phyloP scores from a whole-genome alignment of 2,797 vertebrate genomes.

The Diplodus sargus region DNA sequence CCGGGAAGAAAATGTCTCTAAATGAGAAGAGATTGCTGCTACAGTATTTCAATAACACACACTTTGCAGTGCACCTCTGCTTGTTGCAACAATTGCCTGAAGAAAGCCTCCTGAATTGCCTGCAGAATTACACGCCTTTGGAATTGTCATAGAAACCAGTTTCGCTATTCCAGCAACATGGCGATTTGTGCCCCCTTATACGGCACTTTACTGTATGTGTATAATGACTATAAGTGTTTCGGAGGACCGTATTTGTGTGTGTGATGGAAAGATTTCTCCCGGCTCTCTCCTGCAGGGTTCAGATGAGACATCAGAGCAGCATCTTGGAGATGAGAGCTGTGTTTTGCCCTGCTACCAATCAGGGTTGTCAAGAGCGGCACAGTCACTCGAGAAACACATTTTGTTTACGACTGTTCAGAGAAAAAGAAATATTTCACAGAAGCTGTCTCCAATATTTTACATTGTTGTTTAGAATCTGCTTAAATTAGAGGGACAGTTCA shows the following conservation, averaged over 20 bases:
- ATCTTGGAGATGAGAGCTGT: slow-evolving; percentile 38
- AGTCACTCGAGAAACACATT: slow-evolving; percentile 59
- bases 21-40: slow-evolving; percentile 29
- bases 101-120: slow-evolving; percentile 38
- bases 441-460: slow-evolving; percentile 19
- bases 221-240: slow-evolving; percentile 37
- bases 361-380: slow-evolving; percentile 32
- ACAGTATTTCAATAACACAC: slow-evolving; percentile 34
- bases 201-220: slow-evolving; percentile 27
- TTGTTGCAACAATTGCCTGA: slow-evolving; percentile 30
- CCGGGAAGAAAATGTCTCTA: slow-evolving; percentile 17
- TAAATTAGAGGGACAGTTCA: too few relatives aligned
- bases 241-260: slow-evolving; percentile 22
- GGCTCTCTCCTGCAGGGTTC: slow-evolving; percentile 20
- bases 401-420: slow-evolving; percentile 25
- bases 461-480: neutral
- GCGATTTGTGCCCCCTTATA: slow-evolving; percentile 26
- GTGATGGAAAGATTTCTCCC: slow-evolving; percentile 21
- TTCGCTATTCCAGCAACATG: slow-evolving; percentile 1
- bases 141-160: slow-evolving; percentile 52
- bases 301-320: slow-evolving; percentile 46
- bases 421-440: slow-evolving; percentile 3
- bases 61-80: slow-evolving; percentile 9
- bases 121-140: slow-evolving; percentile 35
- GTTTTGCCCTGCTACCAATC: slow-evolving; percentile 51